Conservation (phyloP, 2,888 invertebrate species). For the Chrysotoxum bicinctum region DNA sequence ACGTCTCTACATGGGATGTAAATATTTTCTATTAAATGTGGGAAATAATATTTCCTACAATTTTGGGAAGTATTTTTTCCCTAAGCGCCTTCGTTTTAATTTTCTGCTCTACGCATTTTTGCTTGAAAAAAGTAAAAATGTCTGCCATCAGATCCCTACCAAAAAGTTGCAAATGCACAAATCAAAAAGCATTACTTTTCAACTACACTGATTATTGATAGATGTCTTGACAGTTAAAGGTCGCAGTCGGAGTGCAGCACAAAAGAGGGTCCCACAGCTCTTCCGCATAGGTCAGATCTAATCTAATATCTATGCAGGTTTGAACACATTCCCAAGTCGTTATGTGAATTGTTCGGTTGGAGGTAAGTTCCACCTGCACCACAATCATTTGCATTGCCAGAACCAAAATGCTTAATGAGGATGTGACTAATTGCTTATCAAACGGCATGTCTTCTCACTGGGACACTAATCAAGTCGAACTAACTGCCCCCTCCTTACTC, state of each 20-base stretch:
- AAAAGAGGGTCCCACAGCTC: slow-evolving; percentile 20
- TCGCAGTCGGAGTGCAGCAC: background rate
- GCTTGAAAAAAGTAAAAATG: background rate
- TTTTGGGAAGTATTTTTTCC: too few relatives aligned
- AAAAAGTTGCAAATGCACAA: background rate
- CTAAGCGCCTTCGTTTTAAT: too few relatives aligned
- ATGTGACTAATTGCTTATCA: slow-evolving; percentile 68
- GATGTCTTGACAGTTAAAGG: slow-evolving; percentile 33
- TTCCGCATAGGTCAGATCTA: slow-evolving; percentile 30
- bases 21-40: too few relatives aligned
- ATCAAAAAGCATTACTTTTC: slow-evolving; percentile 20
- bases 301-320: background rate
- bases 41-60: too few relatives aligned
- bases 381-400: slow-evolving; percentile 52
- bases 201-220: slow-evolving; percentile 24
- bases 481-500: slow-evolving; percentile 35
- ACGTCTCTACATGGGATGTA: too few relatives aligned
- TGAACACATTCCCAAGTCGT: background rate
- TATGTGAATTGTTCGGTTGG: background rate
- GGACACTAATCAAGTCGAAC: slow-evolving; percentile 32
- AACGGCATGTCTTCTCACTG: slow-evolving; percentile 29
- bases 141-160: background rate
- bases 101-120: too few relatives aligned
- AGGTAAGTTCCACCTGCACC: background rate
- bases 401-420: slow-evolving; percentile 56